These are phyloP conservation scores for Caenorhabditis briggsae DNA, from an alignment of 1,140 invertebrate genomes.

Conservation along the genomic window DNA sequence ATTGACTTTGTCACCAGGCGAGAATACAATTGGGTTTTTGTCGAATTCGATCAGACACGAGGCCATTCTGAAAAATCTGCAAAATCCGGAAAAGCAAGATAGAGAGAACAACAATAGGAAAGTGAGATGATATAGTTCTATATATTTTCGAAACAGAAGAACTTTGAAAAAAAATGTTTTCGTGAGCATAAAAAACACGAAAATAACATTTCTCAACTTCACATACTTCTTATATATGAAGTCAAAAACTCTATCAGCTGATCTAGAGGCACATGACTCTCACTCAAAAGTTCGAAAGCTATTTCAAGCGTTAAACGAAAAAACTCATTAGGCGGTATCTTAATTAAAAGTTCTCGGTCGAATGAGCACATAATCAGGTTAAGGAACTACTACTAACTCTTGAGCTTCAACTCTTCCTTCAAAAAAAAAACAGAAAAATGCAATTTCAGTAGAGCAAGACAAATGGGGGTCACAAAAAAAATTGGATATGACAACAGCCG, in stretches of 20 bases:
- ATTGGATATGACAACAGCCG: neutral
- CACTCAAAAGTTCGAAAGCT: neutral
- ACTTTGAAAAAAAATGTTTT: neutral
- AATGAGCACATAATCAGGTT: constrained; percentile 36
- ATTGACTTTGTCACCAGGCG: neutral
- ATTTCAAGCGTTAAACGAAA: neutral
- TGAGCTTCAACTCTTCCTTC: neutral
- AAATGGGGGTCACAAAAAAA: constrained; percentile 6
- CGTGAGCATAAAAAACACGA: neutral
- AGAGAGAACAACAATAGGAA: neutral
- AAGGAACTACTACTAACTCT: neutral
- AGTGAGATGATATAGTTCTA: neutral
- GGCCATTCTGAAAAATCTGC: constrained; percentile 1
- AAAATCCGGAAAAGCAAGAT: neutral
- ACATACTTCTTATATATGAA: too few relatives aligned
- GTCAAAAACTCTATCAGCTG: too few relatives aligned
- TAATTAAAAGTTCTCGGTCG: constrained; percentile 38
- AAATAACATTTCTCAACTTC: neutral
- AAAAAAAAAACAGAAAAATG: constrained; percentile 1
- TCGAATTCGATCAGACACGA: constrained; percentile 8
- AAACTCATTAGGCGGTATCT: neutral
- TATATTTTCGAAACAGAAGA: neutral
- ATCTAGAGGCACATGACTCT: neutral
- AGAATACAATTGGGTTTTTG: constrained; percentile 1
- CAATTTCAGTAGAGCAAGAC: constrained; percentile 24